Base-by-base conservation (phyloP, 2,113 vertebrate genomes). In the Nesoenas mayeri region DNA sequence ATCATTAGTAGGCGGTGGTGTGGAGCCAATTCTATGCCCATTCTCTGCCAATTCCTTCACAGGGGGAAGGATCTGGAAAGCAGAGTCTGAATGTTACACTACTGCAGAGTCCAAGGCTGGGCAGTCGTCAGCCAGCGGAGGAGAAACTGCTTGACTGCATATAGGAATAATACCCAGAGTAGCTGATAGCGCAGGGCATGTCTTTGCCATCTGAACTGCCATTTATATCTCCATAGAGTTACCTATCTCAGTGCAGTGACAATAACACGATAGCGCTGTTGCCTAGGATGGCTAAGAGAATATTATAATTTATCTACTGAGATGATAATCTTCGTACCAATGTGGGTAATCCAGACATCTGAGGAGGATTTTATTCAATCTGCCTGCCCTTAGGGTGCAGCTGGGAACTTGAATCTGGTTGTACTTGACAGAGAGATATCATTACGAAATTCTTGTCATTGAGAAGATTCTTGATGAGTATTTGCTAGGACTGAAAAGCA, bases 401-500 rank as follows among this genome's bases (percentile, higher is more conserved):
- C 81, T 92, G 88, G 70, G 94, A 97, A 44, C 80, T 83, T 70
- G 90, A 95, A 90, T 96, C 73, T 79, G 47, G 67, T 71, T 85
- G 58, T 83, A 83, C 88, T 93, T 96, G 91, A 96, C 86, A 91
- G 82, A 96, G 95, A 95, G 79, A 95, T 77, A 96, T 61, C 96
- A 96, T 97, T 98, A 95, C 92, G 88, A 97, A 94, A 91, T 92
- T 97, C 98, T 85, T 97, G 91, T 98, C 98, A 96, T 91, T 94
- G 78, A 96, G 89, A 67, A 83, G 70, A 91, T 94, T 89, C 96
- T 95, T 97, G 96, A 98, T 96, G 95, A 95, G 77, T 96, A 97
- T 98, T 98, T 97, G 96, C 97, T 97, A 97, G 97, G 97, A 96
- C 96, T 97, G 91, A 92, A 96, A 97, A 97, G 96, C 93, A 92